Evolutionary conservation across 2,888 invertebrate genomes (phyloP).

Genomic region (Epistrophe grossulariae): DNA sequence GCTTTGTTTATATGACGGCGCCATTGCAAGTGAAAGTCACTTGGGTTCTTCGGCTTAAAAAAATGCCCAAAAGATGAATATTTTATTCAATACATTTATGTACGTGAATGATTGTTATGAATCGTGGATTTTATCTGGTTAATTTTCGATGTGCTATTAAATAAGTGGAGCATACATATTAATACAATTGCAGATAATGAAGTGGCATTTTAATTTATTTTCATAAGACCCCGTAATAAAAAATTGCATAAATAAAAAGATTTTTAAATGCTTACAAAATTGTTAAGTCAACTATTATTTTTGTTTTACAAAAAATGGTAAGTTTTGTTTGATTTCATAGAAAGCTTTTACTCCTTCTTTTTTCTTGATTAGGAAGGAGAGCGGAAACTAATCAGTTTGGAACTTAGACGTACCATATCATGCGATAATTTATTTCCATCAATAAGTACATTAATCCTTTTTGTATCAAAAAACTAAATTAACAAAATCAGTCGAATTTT

Average conservation of each 20-base stretch:
- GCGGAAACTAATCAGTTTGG: neutral
- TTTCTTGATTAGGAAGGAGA: neutral
- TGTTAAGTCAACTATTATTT: neutral
- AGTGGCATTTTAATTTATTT: too few species aligned
- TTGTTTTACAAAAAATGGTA: slow-evolving; percentile 3
- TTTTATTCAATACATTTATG: neutral
- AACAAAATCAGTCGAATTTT: too few species aligned
- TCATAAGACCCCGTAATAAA: too few species aligned
- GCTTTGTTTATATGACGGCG: neutral
- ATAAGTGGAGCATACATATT: neutral
- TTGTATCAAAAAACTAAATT: neutral
- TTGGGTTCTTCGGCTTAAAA: neutral
- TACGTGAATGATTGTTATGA: neutral
- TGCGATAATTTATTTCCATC: neutral
- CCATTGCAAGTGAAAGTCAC: slow-evolving; percentile 16
- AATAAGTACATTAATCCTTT: neutral
- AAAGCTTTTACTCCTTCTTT: neutral
- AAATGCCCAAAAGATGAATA: slow-evolving; percentile 12
- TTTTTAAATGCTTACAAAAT: too few species aligned
- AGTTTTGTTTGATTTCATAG: neutral
- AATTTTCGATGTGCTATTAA: neutral
- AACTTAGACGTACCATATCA: neutral
- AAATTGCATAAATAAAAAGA: too few species aligned
- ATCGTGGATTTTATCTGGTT: neutral
- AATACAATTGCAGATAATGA: neutral